Evolutionary conservation across 2,797 vertebrate species (phyloP), one percentile per base, ranked within the genome.

Genomic region (Cetoscarus ocellatus): DNA sequence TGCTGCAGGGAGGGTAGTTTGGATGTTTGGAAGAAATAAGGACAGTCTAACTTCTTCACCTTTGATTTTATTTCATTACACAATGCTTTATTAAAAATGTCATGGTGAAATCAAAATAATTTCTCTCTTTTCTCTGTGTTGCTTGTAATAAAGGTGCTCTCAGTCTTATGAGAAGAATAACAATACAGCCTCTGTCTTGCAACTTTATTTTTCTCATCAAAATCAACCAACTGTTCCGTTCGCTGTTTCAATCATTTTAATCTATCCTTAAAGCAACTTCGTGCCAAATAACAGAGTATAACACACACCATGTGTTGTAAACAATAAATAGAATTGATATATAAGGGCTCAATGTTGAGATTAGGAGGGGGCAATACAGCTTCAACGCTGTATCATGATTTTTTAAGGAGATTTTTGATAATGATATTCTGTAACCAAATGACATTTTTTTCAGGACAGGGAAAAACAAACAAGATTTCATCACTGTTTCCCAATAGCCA

Each of bases 171-270:
- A 15, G 17, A 18, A 58, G 19, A 3, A 50, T 44, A 58, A 17
- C 3, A 7, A 15, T 17, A 17, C 19, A 44, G 18, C 39, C 44
- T 53, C 42, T 67, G 18, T 44, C 19, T 53, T 5, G 5, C n/a
- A 40, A 11, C 7, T 12, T 59, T 62, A 18, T 58, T 55, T 48
- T 42, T 60, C 35, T 43, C 42, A 34, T 68, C 38, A 54, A 57
- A 49, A 52, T 36, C 55, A 35, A 36, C 18, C 51, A 48, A 15
- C 7, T 12, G 19, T 34, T 19, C 35, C 7, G 3, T 50, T 54
- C 58, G 19, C 6, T 62, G 38, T 43, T 39, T 62, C 35, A 8
- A 0, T n/a, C 6, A 6, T 55, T 48, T 1, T 56, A 61, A 60
- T 52, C 1, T 3, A 8, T 48, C 45, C 19, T 60, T 50, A 9